A percentile compares a stretch with the other conserved stretches of the same genome.
These are phyloP conservation scores for Gobius niger DNA, from an alignment of 2,113 vertebrate species.

Conservation along the genomic window DNA sequence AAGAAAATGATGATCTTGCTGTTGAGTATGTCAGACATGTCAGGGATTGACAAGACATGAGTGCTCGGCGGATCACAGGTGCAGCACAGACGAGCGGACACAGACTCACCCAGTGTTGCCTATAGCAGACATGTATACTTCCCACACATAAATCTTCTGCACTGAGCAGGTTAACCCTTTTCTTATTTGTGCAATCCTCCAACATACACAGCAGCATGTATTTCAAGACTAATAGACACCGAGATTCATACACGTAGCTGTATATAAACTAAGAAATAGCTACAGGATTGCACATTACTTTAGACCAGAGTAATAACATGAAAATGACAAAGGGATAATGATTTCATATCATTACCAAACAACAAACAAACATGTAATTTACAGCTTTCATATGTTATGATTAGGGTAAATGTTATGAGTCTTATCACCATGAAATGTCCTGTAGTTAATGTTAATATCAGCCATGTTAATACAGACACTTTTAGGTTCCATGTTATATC, in stretches of 20 bases:
- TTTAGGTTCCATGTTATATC: no score
- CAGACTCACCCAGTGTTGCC: neutral
- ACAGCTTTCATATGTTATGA: no score
- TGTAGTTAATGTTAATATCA: no score
- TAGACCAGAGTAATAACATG: no score
- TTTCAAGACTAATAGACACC: neutral
- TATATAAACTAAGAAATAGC: no score
- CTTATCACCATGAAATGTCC: no score
- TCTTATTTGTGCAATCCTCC: neutral
- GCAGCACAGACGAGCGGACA: conserved; percentile 1
- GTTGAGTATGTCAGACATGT: conserved; percentile 47
- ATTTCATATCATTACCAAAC: no score
- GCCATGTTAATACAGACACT: no score
- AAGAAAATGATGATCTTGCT: conserved; percentile 63
- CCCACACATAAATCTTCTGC: neutral
- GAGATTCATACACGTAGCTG: neutral
- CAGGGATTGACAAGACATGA: conserved; percentile 27
- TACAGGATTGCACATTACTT: no score
- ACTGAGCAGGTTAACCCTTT: neutral
- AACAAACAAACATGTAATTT: no score
- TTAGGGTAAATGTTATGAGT: no score
- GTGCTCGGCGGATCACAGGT: conserved; percentile 29
- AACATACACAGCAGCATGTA: neutral
- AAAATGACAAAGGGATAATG: no score
- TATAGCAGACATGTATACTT: neutral